Evolutionary conservation across 2,797 vertebrate genomes (phyloP), one percentile per base, ranked within the genome.

Genomic region (Heteromormyrus szaboi): DNA sequence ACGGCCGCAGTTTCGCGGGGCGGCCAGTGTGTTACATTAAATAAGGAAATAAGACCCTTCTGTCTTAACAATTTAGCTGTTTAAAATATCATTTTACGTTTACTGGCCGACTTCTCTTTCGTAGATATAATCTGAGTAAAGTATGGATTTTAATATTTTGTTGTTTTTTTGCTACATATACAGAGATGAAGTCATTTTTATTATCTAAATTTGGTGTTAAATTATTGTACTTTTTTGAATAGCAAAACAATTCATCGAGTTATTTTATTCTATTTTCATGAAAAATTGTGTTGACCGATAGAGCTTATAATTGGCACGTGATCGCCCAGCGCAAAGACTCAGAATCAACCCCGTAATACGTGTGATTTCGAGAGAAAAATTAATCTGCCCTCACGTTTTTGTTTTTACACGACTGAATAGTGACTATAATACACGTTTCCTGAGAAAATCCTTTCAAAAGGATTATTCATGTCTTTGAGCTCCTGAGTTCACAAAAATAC

Each of bases 11-110:
- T 53, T 25, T 11, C 19, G 50, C 25, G 48, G 89, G 19, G 48
- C 84, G 44, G 89, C 91, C 88, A 86, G 81, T 62, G 54, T 9
- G 89, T 87, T 90, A 11, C 56, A 83, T 87, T 59, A 87, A 33
- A 33, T 25, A 88, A 59, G 33, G 46, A 72, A 54, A 84, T 12
- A 37, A 72, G 11, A 37, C 25, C 65, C 17, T 11, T 41, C 25
- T 51, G 62, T 33, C 86, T 85, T 81, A 81, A 46, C 41, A 56
- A 50, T 37, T 41, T 72, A 54, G 79, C 41, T 85, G 88, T 89
- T 37, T 89, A 76, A 76, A 88, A 76, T 33, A 7, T 37, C 1
- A 79, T 79, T 53, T 29, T 76, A 19, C 19, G 25, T 79, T 19
- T 2, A 88, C 29, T 56, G 37, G 1, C 41, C 29, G 4, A 76